A percentile compares a stretch with the other conserved stretches of the same genome.
phyloP scores from a whole-genome alignment of 2,113 vertebrate species.

The Rhinoptilus africanus region DNA sequence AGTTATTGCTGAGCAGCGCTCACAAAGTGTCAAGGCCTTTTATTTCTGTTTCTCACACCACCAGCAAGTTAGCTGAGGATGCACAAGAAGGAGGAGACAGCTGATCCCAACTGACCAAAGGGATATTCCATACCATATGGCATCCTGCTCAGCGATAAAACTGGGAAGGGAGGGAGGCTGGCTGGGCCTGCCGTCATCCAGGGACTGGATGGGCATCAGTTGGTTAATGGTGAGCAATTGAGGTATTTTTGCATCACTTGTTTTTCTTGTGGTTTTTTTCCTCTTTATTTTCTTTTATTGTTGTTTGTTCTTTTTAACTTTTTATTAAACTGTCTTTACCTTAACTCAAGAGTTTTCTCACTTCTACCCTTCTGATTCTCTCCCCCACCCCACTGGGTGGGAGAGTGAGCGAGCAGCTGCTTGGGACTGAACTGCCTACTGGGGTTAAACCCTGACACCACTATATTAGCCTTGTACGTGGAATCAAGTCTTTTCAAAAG shows the following conservation, averaged over 20 bases:
- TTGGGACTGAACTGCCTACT: background rate
- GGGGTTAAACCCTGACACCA: fast-evolving
- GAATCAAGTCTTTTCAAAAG: background rate
- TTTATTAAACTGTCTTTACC: background rate
- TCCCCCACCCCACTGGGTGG: background rate
- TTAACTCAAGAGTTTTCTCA: background rate
- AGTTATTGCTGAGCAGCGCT: background rate
- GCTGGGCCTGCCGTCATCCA: fast-evolving
- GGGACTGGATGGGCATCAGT: background rate
- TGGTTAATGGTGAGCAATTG: background rate
- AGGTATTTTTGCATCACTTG: background rate
- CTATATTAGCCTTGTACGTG: background rate
- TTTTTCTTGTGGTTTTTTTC: background rate
- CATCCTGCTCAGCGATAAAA: background rate
- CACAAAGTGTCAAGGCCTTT: background rate
- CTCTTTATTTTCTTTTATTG: background rate
- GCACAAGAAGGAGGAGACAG: background rate
- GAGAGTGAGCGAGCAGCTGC: background rate
- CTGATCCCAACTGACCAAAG: background rate
- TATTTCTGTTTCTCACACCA: background rate
- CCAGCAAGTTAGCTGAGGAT: background rate
- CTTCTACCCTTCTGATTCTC: background rate
- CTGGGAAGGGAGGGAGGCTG: background rate
- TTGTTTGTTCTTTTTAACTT: background rate
- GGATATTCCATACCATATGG: background rate